These are phyloP conservation scores for Dinomys branickii DNA, from an alignment of 2,113 vertebrate species.

Conservation along the genomic window DNA sequence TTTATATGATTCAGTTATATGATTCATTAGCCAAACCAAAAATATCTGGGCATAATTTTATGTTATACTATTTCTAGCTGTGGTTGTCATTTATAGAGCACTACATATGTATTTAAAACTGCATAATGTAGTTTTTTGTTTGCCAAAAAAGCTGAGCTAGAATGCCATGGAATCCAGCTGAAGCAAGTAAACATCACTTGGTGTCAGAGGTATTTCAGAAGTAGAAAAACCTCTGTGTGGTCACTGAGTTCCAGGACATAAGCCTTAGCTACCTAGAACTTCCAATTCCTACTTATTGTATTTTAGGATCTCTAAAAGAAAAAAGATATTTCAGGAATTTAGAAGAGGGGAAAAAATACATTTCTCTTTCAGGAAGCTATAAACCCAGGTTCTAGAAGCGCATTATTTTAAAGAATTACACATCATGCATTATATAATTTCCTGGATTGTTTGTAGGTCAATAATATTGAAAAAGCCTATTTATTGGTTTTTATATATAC, in stretches of 20 bases:
- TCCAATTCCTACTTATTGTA: constrained; percentile 30
- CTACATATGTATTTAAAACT: not conserved
- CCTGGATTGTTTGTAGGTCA: constrained; percentile 1
- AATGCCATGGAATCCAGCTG: constrained; percentile 12
- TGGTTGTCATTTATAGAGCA: constrained; percentile 48
- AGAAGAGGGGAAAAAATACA: not conserved
- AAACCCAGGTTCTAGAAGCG: not conserved
- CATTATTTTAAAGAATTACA: constrained; percentile 7
- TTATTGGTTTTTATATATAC: not conserved
- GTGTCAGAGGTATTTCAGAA: not conserved
- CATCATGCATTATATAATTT: not conserved
- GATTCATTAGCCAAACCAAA: constrained; percentile 73
- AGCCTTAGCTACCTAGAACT: not conserved
- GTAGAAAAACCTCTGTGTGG: not conserved
- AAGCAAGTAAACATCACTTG: constrained; percentile 10
- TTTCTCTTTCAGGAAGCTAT: not conserved
- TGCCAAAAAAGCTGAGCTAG: constrained; percentile 11
- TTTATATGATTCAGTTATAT: constrained; percentile 65
- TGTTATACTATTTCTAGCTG: constrained; percentile 52
- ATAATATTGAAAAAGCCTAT: not conserved
- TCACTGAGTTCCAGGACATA: not conserved
- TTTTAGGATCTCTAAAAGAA: not conserved
- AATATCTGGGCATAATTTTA: constrained; percentile 62
- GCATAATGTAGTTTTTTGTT: constrained; percentile 37
- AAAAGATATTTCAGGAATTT: not conserved